Percentiles rank a stretch among this genome's conserved stretches.
These are phyloP conservation scores for Novumbra hubbsi DNA, from an alignment of 2,797 vertebrate genomes.

Conservation along the genomic window DNA sequence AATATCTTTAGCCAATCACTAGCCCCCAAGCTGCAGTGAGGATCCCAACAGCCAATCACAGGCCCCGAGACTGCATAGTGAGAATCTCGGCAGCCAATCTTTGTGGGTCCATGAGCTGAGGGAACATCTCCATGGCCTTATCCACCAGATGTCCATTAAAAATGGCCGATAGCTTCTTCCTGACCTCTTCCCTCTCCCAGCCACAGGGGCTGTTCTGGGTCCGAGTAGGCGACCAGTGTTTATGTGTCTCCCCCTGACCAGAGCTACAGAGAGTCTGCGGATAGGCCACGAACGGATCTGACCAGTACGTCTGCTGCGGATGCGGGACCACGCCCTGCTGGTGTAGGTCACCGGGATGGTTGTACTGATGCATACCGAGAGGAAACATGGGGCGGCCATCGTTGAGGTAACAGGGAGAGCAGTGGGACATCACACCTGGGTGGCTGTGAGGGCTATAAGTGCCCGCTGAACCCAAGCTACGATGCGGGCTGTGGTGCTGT, in stretches of 20 bases:
- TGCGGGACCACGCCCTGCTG: conserved; percentile 33
- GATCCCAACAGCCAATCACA: conserved; percentile 26
- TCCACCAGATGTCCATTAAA: conserved; percentile 72
- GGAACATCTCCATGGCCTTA: conserved; percentile 69
- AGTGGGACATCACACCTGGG: conserved; percentile 25
- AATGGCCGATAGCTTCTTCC: conserved; percentile 72
- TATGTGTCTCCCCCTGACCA: conserved; percentile 11
- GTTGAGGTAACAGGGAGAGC: conserved; percentile 31
- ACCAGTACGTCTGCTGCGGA: conserved; percentile 53
- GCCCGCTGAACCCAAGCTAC: conserved; percentile 24
- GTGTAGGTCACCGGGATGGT: conserved; percentile 42
- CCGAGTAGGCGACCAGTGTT: conserved; percentile 38
- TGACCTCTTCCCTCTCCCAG: conserved; percentile 55
- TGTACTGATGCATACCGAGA: conserved; percentile 31
- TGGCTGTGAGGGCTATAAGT: conserved; percentile 23
- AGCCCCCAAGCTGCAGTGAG: background rate
- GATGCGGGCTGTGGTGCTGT: conserved; percentile 34
- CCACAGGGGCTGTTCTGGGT: conserved; percentile 20
- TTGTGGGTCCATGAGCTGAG: conserved; percentile 68
- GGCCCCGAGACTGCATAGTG: conserved; percentile 11
- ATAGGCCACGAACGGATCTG: conserved; percentile 42
- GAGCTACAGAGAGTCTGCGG: background rate
- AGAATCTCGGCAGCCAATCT: conserved; percentile 70
- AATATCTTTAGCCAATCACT: conserved; percentile 26
- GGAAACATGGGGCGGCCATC: conserved; percentile 40